Conservation (phyloP, 2,113 vertebrate genomes). For the Boulengeromyrus knoepffleri region DNA sequence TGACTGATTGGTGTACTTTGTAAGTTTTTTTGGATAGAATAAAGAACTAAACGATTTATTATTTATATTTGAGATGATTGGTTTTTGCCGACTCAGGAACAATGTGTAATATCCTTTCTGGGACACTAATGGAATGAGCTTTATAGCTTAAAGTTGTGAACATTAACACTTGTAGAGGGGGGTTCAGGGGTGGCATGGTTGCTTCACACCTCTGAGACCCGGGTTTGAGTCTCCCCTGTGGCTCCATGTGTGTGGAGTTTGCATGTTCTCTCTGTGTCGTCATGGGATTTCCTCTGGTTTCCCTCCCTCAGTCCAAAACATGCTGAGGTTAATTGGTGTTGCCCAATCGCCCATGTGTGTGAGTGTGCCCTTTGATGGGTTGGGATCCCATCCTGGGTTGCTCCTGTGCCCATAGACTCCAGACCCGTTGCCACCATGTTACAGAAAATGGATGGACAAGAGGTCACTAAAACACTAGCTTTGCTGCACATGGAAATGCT, state of each 20-base stretch:
- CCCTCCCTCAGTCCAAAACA: background rate
- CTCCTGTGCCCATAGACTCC: background rate
- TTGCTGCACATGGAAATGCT: background rate
- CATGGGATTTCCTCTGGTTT: background rate
- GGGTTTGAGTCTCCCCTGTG: background rate
- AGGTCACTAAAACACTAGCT: background rate
- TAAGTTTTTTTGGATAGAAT: background rate
- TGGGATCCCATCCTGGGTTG: background rate
- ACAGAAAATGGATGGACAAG: background rate
- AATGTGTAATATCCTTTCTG: background rate
- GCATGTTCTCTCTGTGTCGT: background rate
- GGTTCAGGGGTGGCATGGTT: background rate
- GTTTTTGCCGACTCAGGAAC: background rate
- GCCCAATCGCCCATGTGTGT: background rate
- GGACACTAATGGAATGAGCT: background rate
- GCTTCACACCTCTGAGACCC: background rate
- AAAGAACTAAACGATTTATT: background rate
- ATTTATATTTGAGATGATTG: background rate
- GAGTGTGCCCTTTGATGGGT: background rate
- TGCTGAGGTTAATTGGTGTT: background rate
- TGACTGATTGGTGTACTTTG: background rate
- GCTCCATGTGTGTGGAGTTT: background rate
- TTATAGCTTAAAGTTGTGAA: background rate
- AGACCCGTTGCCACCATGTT: background rate
- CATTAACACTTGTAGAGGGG: background rate